Conservation (phyloP, 2,888 invertebrate genomes). For the Coleophora flavipennella region DNA sequence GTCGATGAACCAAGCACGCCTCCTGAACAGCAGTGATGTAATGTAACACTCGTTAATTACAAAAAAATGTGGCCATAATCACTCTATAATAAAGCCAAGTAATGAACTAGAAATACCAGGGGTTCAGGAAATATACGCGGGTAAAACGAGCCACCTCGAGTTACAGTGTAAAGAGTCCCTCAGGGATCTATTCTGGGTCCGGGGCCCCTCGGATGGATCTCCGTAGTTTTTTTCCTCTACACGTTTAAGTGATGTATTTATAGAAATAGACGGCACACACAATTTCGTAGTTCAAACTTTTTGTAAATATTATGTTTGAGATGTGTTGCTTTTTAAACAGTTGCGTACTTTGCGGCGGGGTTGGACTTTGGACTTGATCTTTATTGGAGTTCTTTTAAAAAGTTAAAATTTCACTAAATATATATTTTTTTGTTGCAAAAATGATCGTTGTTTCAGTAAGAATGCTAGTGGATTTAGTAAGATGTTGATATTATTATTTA, state of each 20-base stretch:
- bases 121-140: constrained; percentile 26
- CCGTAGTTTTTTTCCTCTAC: constrained; percentile 28
- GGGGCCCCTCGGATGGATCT: constrained; percentile 51
- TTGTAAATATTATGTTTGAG: constrained; percentile 35
- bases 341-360: not conserved
- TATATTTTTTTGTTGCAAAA: too few relatives aligned
- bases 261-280: constrained; percentile 50
- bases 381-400: too few relatives aligned
- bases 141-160: constrained; percentile 44
- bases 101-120: constrained; percentile 3
- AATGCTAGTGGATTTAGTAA: too few relatives aligned
- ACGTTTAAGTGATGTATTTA: constrained; percentile 58
- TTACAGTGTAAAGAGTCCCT: constrained; percentile 57
- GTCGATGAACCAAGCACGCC: constrained; percentile 1
- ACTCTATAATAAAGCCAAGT: constrained; percentile 12
- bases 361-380: too few relatives aligned
- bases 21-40: not conserved
- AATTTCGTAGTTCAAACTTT: constrained; percentile 11
- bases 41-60: constrained; percentile 1
- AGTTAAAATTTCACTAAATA: too few relatives aligned
- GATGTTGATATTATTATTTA: too few relatives aligned
- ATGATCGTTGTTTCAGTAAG: too few relatives aligned
- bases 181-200: constrained; percentile 68
- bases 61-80: constrained; percentile 5
- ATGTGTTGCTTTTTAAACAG: constrained; percentile 9